A percentile compares a stretch with the other conserved stretches of the same genome.
These are phyloP conservation scores for Neosalanx taihuensis DNA, from an alignment of 2,797 vertebrate species.

Conservation along the genomic window DNA sequence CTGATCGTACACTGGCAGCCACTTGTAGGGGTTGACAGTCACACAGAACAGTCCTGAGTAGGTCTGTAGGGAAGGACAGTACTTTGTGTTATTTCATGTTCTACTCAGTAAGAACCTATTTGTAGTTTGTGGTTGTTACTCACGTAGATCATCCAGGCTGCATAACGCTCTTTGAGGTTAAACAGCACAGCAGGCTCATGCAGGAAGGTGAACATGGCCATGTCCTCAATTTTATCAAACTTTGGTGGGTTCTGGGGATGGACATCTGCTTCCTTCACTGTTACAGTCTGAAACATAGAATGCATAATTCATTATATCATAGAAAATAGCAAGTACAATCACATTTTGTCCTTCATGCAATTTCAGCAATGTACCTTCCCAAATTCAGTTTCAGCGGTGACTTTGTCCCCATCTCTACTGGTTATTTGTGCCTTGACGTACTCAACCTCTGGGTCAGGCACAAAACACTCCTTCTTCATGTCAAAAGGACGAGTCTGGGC, in stretches of 20 bases:
- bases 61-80: constrained; percentile 62
- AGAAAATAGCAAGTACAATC: no score
- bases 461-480: constrained; percentile 78
- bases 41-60: constrained; percentile 86
- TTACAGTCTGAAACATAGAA: constrained; percentile 60
- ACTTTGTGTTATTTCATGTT: not conserved
- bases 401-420: constrained; percentile 75
- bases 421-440: constrained; percentile 71
- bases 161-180: constrained; percentile 15
- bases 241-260: constrained; percentile 74
- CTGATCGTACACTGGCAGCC: constrained; percentile 81
- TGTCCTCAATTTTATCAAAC: no score
- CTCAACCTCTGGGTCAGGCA: constrained; percentile 75
- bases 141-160: constrained; percentile 1
- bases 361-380: not conserved
- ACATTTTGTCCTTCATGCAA: no score
- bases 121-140: not conserved
- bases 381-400: constrained; percentile 69
- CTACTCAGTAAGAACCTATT: not conserved
- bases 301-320: no score
- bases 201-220: no score
- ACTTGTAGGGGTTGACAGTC: constrained; percentile 85
- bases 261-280: constrained; percentile 71
- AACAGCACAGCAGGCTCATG: constrained; percentile 80
- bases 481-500: constrained; percentile 78